These are phyloP conservation scores for Porites lutea DNA, from an alignment of 64 coral and sea anemone genomes.

Conservation along the genomic window DNA sequence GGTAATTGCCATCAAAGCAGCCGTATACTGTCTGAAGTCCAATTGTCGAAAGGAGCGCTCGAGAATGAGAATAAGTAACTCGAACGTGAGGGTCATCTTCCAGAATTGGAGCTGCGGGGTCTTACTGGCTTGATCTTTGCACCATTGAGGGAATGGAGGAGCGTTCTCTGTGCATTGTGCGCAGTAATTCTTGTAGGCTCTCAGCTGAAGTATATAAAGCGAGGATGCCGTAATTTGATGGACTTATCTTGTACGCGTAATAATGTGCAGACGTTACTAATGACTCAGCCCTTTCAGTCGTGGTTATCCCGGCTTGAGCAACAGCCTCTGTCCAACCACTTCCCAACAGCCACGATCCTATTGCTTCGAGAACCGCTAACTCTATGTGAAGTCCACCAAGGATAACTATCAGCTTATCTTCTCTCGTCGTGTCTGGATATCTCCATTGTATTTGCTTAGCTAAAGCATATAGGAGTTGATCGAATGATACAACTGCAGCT, in stretches of 20 bases:
- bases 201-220: conserved; percentile 31
- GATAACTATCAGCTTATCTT: conserved; percentile 61
- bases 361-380: conserved; percentile 23
- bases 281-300: conserved; percentile 44
- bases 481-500: conserved; percentile 26
- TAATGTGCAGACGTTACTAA: conserved; percentile 39
- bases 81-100: conserved; percentile 4
- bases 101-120: not conserved
- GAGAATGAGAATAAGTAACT: not conserved
- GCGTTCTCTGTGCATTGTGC: not conserved
- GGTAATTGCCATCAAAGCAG: conserved; percentile 1
- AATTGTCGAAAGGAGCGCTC: conserved; percentile 14
- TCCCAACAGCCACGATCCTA: conserved; percentile 39
- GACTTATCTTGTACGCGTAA: conserved; percentile 20
- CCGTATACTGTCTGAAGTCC: conserved; percentile 39
- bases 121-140: not conserved
- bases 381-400: conserved; percentile 74
- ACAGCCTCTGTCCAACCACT: conserved; percentile 65
- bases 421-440: not conserved
- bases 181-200: conserved; percentile 23
- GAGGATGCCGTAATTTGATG: conserved; percentile 52
- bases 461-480: conserved; percentile 48
- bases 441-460: conserved; percentile 54
- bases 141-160: not conserved
- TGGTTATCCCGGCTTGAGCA: conserved; percentile 49